A percentile compares a stretch with the other conserved stretches of the same genome.
phyloP scores from a whole-genome alignment of 2,888 invertebrate species.

The Chymomyza caudatula region DNA sequence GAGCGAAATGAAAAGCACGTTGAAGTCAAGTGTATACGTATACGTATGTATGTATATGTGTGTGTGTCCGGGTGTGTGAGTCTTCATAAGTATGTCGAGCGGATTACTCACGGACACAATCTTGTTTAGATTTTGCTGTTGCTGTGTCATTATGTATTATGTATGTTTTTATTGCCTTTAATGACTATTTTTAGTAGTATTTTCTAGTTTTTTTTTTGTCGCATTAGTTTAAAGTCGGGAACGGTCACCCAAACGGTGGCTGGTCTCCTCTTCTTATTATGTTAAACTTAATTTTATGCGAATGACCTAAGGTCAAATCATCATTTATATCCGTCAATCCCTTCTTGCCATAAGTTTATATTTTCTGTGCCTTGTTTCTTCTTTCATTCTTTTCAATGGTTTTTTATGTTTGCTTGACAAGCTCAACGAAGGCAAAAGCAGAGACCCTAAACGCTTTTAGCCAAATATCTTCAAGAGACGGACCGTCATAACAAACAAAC shows the following conservation, averaged over 20 bases:
- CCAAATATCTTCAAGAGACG: constrained; percentile 67
- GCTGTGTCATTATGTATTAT: background rate
- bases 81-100: background rate
- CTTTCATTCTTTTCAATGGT: constrained; percentile 57
- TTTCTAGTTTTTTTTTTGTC: background rate
- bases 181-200: background rate
- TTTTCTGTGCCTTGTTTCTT: constrained; percentile 2
- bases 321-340: constrained; percentile 73
- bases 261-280: constrained; percentile 50
- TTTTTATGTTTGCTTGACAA: constrained; percentile 69
- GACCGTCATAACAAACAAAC: constrained; percentile 9
- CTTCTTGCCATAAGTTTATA: constrained; percentile 41
- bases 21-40: constrained; percentile 15
- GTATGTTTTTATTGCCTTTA: constrained; percentile 11
- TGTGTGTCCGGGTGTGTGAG: background rate
- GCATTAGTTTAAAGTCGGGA: constrained; percentile 27
- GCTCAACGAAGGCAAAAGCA: constrained; percentile 52
- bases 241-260: constrained; percentile 25
- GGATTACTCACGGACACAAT: background rate
- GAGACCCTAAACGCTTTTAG: constrained; percentile 70
- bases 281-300: constrained; percentile 73
- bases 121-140: constrained; percentile 13
- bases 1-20: constrained; percentile 40
- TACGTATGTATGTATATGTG: background rate
- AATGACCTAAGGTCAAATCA: constrained; percentile 71